Percentiles rank a stretch among this genome's conserved stretches.
phyloP scores from a whole-genome alignment of 2,888 invertebrate species.

The Drosophila nigricruria region DNA sequence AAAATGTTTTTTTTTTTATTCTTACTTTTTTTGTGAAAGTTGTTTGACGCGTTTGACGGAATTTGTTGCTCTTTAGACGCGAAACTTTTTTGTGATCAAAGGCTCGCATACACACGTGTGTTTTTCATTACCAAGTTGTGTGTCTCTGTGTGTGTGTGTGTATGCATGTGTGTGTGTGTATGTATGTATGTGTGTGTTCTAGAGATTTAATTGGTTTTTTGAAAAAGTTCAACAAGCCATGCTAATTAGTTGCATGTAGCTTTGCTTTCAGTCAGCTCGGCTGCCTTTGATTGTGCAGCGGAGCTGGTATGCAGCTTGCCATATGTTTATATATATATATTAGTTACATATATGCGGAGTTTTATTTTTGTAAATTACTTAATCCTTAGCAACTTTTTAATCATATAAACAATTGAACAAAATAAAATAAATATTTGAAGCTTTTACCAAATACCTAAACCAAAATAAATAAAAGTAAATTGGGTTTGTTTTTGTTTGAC shows the following conservation, averaged over 20 bases:
- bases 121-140: constrained; percentile 62
- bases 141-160: constrained; percentile 10
- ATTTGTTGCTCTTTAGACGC: constrained; percentile 47
- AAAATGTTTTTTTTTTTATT: constrained; percentile 26
- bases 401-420: constrained; percentile 14
- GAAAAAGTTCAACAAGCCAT: constrained; percentile 81
- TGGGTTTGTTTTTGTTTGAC: not conserved
- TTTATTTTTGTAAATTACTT: constrained; percentile 22
- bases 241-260: constrained; percentile 67
- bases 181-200: constrained; percentile 35
- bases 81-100: constrained; percentile 75
- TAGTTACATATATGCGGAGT: not conserved
- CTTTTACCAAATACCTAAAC: constrained; percentile 6
- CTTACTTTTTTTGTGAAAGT: constrained; percentile 35
- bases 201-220: constrained; percentile 78
- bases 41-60: constrained; percentile 31
- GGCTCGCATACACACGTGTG: constrained; percentile 27
- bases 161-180: constrained; percentile 6
- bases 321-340: not conserved
- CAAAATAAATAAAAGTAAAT: not conserved
- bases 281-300: constrained; percentile 65
- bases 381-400: constrained; percentile 46
- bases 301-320: constrained; percentile 25
- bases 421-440: constrained; percentile 12
- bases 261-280: constrained; percentile 1